Evolutionary conservation across 2,113 vertebrate genomes (phyloP), one percentile per base, ranked within the genome.

Genomic region (Sardina pilchardus): DNA sequence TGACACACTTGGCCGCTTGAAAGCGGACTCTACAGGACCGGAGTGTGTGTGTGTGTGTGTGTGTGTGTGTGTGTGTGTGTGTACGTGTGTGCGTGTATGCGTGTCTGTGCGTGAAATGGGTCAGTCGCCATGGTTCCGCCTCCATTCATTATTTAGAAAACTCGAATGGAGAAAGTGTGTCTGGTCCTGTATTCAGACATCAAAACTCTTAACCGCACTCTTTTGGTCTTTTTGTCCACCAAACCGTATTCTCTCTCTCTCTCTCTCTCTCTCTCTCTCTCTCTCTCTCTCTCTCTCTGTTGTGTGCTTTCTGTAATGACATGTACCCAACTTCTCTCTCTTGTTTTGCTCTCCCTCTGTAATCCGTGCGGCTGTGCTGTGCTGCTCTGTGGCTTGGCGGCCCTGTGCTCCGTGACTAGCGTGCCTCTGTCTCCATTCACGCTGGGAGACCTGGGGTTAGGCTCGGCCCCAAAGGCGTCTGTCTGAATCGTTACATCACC

Each of bases 1-100:
- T 26, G 78, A 50, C 50, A 48, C 7, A 19, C 34, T 84, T n/a
- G 81, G 83, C 48, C 42, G 34, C 81, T 53, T 50, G 71, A 81
- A 71, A 39, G 63, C 12, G 36, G 30, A 45, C 67, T 34, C 6
- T 7, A 9, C n/a, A 36, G 59, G 59, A 63, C 59, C 24, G n/a
- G 21, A 7, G 53, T 21, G 53, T 4, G 53, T 59, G 53, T 59
- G 53, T 59, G 53, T 59, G 53, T 59, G 53, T 59, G 53, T 59
- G 4, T 59, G 53, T 21, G 19, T 21, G 53, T 21, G 19, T 21
- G 53, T 59, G 53, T 59, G 53, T 59, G 53, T 59, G 4, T 59
- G 53, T 59, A 17, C 24, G 53, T 59, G 14, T 59, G 53, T 59
- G 53, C 24, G 53, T 59, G 53, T 59, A 19, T 21, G 53, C 2